These are phyloP conservation scores for Stenchaetothrips biformis DNA, from an alignment of 2,888 invertebrate genomes.

Conservation along the genomic window DNA sequence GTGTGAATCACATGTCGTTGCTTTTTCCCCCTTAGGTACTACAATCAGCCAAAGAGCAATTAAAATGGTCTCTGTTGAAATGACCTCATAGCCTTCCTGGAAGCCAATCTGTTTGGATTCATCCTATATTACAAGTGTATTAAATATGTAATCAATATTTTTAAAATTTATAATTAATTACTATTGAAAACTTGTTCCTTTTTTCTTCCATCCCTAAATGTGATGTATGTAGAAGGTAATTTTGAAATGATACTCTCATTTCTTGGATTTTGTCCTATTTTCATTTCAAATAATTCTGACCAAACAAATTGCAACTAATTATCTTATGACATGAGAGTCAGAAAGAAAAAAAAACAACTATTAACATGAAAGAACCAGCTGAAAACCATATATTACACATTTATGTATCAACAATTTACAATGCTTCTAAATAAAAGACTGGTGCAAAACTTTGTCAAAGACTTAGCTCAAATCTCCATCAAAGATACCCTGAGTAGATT, in stretches of 20 bases:
- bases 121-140: too few relatives aligned
- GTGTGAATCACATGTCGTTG: conserved; percentile 30
- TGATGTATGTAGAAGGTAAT: too few relatives aligned
- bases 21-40: conserved; percentile 69
- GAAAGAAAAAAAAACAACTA: conserved; percentile 47
- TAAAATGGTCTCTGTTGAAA: conserved; percentile 97
- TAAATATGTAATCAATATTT: too few relatives aligned
- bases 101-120: too few relatives aligned
- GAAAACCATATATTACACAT: conserved; percentile 28
- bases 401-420: neutral
- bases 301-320: too few relatives aligned
- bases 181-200: too few relatives aligned
- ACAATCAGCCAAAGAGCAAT: conserved; percentile 94
- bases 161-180: too few relatives aligned
- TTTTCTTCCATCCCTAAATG: too few relatives aligned
- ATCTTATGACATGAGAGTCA: conserved; percentile 37
- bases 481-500: conserved; percentile 32
- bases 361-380: conserved; percentile 33
- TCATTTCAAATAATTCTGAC: too few relatives aligned
- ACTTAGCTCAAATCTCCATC: neutral
- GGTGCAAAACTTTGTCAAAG: neutral
- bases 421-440: neutral
- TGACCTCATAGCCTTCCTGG: conserved; percentile 43
- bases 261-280: too few relatives aligned
- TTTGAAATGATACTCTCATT: too few relatives aligned